Evolutionary conservation across 2,797 vertebrate genomes (phyloP).

Genomic region (Phoebastria nigripes): DNA sequence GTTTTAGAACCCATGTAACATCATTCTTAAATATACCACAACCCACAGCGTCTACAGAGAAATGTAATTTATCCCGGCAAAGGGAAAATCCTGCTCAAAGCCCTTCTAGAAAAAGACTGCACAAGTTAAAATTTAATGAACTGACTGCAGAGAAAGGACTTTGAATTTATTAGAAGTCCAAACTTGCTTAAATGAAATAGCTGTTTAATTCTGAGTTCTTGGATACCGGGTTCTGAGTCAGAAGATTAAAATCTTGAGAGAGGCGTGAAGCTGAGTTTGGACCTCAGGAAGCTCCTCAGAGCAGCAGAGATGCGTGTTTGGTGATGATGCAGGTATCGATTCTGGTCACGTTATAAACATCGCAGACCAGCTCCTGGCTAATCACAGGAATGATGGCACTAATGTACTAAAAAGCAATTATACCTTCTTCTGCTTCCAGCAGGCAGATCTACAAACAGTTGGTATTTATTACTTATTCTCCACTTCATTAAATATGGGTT

Average conservation of each 20-base stretch:
- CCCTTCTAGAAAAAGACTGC: neutral
- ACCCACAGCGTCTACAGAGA: neutral
- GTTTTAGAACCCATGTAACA: neutral
- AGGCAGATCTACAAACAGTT: neutral
- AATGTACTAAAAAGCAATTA: neutral
- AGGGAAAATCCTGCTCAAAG: slow-evolving; percentile 20
- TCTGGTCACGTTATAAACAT: neutral
- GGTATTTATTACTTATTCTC: neutral
- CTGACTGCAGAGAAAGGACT: slow-evolving; percentile 13
- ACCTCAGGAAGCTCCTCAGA: neutral
- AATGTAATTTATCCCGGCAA: slow-evolving; percentile 43
- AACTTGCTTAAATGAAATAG: neutral
- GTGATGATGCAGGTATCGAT: neutral
- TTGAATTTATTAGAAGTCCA: slow-evolving; percentile 5
- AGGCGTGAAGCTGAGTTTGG: neutral
- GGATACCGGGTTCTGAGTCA: neutral
- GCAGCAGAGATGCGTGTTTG: fast-evolving
- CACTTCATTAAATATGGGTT: neutral
- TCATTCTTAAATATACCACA: neutral
- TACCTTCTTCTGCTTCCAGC: neutral
- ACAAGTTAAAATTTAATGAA: slow-evolving; percentile 54
- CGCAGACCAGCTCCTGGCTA: neutral
- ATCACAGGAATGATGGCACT: neutral
- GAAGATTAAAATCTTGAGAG: neutral
- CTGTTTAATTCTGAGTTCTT: neutral